phyloP scores from a whole-genome alignment of 2,888 invertebrate genomes.

The Drosophila birchii region DNA sequence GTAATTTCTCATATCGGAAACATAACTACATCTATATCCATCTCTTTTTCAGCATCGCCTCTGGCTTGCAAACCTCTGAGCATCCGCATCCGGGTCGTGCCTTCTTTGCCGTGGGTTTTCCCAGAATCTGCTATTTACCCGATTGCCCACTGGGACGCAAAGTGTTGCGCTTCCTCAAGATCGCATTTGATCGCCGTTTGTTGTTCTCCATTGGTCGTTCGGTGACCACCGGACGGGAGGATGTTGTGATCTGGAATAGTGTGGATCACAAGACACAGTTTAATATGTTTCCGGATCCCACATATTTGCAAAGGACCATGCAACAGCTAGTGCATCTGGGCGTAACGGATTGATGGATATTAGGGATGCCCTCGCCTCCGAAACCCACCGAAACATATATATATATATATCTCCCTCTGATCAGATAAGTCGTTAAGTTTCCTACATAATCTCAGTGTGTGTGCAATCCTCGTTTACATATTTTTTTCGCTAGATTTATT shows the following conservation, averaged over 20 bases:
- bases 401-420: background rate
- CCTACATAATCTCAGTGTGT: constrained; percentile 73
- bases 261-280: constrained; percentile 94
- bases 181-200: constrained; percentile 93
- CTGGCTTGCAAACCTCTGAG: constrained; percentile 92
- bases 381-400: constrained; percentile 8
- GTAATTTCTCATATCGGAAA: accelerated
- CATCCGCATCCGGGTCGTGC: constrained; percentile 93
- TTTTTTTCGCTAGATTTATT: constrained; percentile 50
- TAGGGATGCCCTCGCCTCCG: background rate
- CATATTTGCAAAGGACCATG: constrained; percentile 88
- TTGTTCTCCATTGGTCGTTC: constrained; percentile 95
- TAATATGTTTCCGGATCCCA: constrained; percentile 91
- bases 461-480: constrained; percentile 75
- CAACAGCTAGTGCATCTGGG: constrained; percentile 85
- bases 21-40: background rate
- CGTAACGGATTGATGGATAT: constrained; percentile 82
- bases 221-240: constrained; percentile 94
- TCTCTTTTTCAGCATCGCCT: constrained; percentile 88
- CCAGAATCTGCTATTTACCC: constrained; percentile 92
- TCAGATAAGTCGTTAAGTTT: constrained; percentile 45
- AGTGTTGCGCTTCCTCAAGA: constrained; percentile 90
- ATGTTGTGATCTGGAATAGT: constrained; percentile 96
- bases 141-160: constrained; percentile 92
- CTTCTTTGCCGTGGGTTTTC: constrained; percentile 95